Base-by-base conservation (phyloP, 2,888 invertebrate species). In the Tachina lurida region DNA sequence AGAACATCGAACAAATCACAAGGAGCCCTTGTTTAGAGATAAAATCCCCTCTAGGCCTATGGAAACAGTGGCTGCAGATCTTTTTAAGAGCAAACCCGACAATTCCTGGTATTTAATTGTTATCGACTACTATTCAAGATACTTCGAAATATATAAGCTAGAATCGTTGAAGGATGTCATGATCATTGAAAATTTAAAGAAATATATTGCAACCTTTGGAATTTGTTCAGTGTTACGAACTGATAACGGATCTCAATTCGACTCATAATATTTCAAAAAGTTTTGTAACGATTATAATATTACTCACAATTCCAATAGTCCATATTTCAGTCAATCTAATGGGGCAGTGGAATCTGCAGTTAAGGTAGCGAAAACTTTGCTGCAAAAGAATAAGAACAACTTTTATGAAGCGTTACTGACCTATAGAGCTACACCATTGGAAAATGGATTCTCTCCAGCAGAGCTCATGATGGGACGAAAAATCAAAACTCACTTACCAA, bases 281-380 rank as follows among this genome's bases (percentile, higher is more conserved):
- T 62, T 78, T 19, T 13, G 12, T 12, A 39, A 43, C 17, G 31
- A 70, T 52, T 78, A 70, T 39, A 41, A 78, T 47, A 49, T 81
- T 10, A 56, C 12, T 0, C 74, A 75, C 47, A 60, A 62, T 5
- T 54, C 76, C 7, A 82, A 22, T 63, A 82, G 63, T 49, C 76
- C 71, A n/a, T 70, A 76, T 60, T 78, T 73, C 31, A 84, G 73
- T 12, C 73, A 74, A 60, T 77, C 83, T 3, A 78, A 78, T 73
- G 73, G 74, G 0, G 68, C 22, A 39, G 39, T 52, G 12, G 60
- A 71, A 39, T 45, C 78, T 1, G 62, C 70, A 4, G 83, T 77
- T 10, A 76, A 71, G 41, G 65, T 73, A 10, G 71, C 73, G 47
- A 83, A 83, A 73, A 49, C 31, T 13, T 17, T 74, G 13, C 39